phyloP scores from a whole-genome alignment of 1,140 invertebrate genomes.

The Ctenoplectra terminalis region DNA sequence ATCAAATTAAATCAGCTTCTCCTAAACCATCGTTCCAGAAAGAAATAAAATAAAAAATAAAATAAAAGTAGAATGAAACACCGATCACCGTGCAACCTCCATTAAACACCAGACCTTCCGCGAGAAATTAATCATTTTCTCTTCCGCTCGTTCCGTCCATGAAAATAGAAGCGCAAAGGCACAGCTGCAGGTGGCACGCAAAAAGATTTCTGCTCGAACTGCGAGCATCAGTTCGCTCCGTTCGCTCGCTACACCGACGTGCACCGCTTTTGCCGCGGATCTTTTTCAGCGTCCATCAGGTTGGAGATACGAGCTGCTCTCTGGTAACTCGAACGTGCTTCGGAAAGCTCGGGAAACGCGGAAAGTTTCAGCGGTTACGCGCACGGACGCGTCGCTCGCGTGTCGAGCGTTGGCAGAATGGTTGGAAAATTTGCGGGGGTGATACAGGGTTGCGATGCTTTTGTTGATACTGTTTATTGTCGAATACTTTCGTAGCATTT shows the following conservation, averaged over 20 bases:
- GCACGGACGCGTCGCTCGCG: not conserved
- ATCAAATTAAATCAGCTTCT: too few relatives aligned
- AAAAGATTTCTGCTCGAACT: not conserved
- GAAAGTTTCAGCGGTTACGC: slow-evolving; percentile 4
- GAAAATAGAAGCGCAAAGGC: not conserved
- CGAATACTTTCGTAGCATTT: too few relatives aligned
- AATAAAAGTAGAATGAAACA: not conserved
- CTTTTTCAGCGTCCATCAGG: slow-evolving; percentile 11
- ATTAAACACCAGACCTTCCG: not conserved
- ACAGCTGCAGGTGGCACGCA: not conserved
- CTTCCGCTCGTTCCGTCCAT: too few relatives aligned
- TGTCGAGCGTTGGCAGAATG: not conserved
- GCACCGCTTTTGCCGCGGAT: not conserved
- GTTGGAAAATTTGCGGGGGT: not conserved
- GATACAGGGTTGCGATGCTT: not conserved
- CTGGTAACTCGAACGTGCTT: not conserved
- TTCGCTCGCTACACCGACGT: not conserved
- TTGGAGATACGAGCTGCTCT: not conserved
- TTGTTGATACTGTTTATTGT: too few relatives aligned
- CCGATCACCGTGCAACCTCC: not conserved
- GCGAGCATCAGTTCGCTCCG: not conserved
- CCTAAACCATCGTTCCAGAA: too few relatives aligned
- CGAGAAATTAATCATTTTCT: not conserved
- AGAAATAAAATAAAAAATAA: too few relatives aligned
- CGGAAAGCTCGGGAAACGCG: not conserved